Evolutionary conservation across 2,113 vertebrate genomes (phyloP).

Genomic region (Ictalurus furcatus): DNA sequence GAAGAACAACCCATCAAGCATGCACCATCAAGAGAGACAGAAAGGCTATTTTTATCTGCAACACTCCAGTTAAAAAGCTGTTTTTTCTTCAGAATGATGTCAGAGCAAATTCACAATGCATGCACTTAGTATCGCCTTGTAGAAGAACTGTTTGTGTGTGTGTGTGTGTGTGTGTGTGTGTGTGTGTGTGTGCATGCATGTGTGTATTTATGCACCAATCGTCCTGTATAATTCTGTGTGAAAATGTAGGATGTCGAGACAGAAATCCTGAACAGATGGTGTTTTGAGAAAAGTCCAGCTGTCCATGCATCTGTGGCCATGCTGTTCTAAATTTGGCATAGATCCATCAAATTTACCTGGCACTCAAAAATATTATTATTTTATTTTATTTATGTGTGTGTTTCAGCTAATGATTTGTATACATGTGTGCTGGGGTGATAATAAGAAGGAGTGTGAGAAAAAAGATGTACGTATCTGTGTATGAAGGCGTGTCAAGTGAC

Average conservation of each 20-base stretch:
- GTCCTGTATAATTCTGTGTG: not conserved
- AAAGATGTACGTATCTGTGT: not conserved
- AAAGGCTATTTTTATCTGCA: not conserved
- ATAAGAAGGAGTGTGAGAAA: not conserved
- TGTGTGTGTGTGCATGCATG: not conserved
- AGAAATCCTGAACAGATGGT: slow-evolving; percentile 25
- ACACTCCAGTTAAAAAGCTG: not conserved
- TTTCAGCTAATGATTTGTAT: not conserved
- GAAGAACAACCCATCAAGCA: slow-evolving; percentile 16
- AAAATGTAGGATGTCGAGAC: slow-evolving; percentile 7
- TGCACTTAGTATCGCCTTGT: not conserved
- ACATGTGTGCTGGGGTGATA: not conserved
- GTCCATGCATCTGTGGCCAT: slow-evolving; percentile 16
- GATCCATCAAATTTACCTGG: slow-evolving; percentile 4
- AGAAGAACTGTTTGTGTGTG: not conserved
- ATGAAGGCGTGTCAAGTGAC: not conserved
- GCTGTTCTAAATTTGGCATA: not conserved
- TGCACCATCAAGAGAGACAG: not conserved
- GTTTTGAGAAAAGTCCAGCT: slow-evolving; percentile 36
- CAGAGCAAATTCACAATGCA: not conserved
- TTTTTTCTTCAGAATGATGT: not conserved
- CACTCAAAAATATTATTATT: not conserved
- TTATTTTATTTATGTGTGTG: not conserved
- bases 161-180: not conserved
- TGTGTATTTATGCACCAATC: not conserved